These are phyloP conservation scores for Dipodomys stephensi DNA, from an alignment of 2,113 vertebrate genomes.

Conservation along the genomic window DNA sequence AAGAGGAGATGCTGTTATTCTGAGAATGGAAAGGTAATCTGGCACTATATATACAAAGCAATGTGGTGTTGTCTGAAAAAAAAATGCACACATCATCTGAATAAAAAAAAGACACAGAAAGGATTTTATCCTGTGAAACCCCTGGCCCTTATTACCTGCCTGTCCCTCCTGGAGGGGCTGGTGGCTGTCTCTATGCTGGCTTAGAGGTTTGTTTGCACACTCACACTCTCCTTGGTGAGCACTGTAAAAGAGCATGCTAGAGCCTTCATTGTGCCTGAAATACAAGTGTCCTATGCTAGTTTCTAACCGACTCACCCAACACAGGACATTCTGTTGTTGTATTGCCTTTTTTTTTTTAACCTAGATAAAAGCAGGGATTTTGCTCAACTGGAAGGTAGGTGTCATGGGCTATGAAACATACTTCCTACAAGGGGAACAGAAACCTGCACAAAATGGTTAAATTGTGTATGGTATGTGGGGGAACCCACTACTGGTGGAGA, in stretches of 20 bases:
- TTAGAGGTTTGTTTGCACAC: background rate
- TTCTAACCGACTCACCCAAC: constrained; percentile 3
- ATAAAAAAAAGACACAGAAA: no score
- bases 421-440: constrained; percentile 55
- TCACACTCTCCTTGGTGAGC: background rate
- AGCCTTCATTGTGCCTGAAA: background rate
- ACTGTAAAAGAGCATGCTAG: background rate
- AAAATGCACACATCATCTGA: no score
- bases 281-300: constrained; percentile 5
- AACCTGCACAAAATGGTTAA: constrained; percentile 12
- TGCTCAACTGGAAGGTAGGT: background rate
- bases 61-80: no score
- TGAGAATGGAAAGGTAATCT: no score
- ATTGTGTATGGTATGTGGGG: background rate
- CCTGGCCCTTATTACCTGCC: background rate
- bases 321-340: constrained; percentile 56
- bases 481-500: constrained; percentile 45
- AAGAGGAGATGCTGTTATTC: no score
- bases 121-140: no score
- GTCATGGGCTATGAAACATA: background rate
- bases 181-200: background rate
- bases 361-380: constrained; percentile 68
- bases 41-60: no score
- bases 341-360: constrained; percentile 33
- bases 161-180: background rate